Base-by-base conservation (phyloP, 2,888 invertebrate genomes). In the Papilio gigon region DNA sequence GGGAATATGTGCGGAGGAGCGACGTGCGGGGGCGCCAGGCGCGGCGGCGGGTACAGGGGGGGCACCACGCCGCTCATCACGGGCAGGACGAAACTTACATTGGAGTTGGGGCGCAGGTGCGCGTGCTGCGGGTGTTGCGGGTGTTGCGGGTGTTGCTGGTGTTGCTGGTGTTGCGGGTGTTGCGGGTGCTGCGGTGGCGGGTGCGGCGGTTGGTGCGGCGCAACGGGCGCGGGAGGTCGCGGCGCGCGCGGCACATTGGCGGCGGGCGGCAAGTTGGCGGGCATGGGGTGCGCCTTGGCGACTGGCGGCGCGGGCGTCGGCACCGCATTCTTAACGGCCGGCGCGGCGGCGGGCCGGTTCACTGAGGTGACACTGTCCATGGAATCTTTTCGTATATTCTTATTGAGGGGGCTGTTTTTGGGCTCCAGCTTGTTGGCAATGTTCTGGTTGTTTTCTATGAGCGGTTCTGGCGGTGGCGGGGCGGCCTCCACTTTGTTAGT, bases 41-140 rank as follows among this genome's bases (percentile, higher is more conserved):
- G 44, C 72, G 67, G 50, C 73, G 76, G 14, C 81, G 83, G 12
- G 14, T 81, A 81, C 20, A 79, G 76, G n/a, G 86, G 87, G 3
- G 85, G 84, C 64, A 81, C 77, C 35, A 83, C 76, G 17, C 81
- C 82, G 8, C 84, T 83, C 83, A 89, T 78, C 42, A 90, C 84
- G 1, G 90, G 90, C 70, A 91, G 80, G 44, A 92, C 87, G 80
- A 85, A 90, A 90, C 91, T 91, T 88, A 91, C 91, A 81, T 90
- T 90, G 71, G 89, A 84, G 76, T 82, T 83, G 47, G 86, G 85
- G 3, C 78, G 77, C 5, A 75, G 75, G 20, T 77, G 74, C 58
- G 79, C 71, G 50, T 76, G 74, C 62, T 77, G 71, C 66, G 68
- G 72, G 65, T 67, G 70, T 65, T 42, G 71, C 63, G 56, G 11